Evolutionary conservation across 2,797 vertebrate genomes (phyloP).

Genomic region (Sebastes oblongus): DNA sequence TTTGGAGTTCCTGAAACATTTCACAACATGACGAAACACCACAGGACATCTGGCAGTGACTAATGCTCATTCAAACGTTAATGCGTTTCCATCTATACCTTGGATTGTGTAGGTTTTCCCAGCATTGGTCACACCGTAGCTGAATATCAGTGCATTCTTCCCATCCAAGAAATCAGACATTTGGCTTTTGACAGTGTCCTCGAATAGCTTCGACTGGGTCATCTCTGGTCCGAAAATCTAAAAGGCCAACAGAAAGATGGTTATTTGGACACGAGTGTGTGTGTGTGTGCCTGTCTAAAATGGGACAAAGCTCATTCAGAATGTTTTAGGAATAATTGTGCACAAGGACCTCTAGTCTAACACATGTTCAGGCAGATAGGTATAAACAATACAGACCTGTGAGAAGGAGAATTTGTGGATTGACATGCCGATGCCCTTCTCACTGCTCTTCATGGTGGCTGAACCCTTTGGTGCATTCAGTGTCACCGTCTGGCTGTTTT

Average conservation of each 20-base stretch:
- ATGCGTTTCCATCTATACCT: constrained; percentile 72
- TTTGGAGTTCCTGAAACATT: constrained; percentile 81
- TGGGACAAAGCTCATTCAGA: neutral
- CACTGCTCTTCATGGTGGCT: constrained; percentile 86
- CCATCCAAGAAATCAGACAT: constrained; percentile 83
- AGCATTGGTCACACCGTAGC: constrained; percentile 93
- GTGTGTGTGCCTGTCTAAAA: neutral
- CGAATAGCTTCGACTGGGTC: constrained; percentile 85
- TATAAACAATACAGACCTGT: constrained; percentile 68
- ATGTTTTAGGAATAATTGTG: neutral
- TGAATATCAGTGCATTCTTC: constrained; percentile 88
- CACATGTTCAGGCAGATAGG: neutral
- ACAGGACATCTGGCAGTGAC: neutral
- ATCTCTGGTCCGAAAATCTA: constrained; percentile 89
- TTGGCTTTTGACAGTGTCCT: constrained; percentile 83
- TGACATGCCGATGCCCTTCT: constrained; percentile 86
- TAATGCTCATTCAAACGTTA: neutral
- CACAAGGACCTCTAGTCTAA: neutral
- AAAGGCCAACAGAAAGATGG: neutral
- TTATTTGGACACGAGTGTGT: fast-evolving
- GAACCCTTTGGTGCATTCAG: constrained; percentile 89
- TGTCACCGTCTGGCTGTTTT: constrained; percentile 80
- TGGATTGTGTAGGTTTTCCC: constrained; percentile 94
- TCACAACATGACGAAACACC: neutral
- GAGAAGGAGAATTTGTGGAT: constrained; percentile 89